Evolutionary conservation across 1,140 invertebrate genomes (phyloP), one percentile per base, ranked within the genome.

Genomic region (Alviniconcha marisindica): DNA sequence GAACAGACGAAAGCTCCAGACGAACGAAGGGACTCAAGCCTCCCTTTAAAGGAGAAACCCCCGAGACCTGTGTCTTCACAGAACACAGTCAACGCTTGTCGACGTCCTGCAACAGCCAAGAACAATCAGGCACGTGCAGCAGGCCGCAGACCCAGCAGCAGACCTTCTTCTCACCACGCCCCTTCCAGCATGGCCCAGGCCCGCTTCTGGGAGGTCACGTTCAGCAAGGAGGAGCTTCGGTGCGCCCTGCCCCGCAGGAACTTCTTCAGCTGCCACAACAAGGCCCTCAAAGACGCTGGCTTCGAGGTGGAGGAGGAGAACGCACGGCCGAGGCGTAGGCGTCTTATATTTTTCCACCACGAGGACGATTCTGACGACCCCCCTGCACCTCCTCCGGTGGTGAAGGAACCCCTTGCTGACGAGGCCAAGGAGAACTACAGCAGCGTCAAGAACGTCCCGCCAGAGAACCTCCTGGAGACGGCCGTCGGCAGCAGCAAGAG

Each of bases 181-280:
- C 69, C 69, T 24, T 15, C 69, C 69, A 31, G 69, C 69, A 40
- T 33, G 69, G 69, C 10, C 36, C 24, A 5, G 2, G 7, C 2
- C 36, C 33, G 36, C 1, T 18, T 42, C 21, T 85, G 40, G 51
- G 60, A 82, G 44, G 14, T 51, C 21, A 48, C 36, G 56, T 87
- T 88, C 80, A 87, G 86, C 0, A 90, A 87, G 69, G 66, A 83
- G 66, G 89, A 91, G 31, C 84, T 91, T 1, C 85, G 86, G 28
- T 74, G 84, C 24, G 88, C 89, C 51, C 77, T 91, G n/a, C 90
- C 90, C 14, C 77, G 86, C 69, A 87, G 84, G 71, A 87, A 85
- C 82, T 86, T 85, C 81, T 91, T 90, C 76, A 86, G 81, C 83
- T 88, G 87, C 81, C 90, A 91, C 60, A 88, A 89, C 60, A 89